A percentile compares a stretch with the other conserved stretches of the same genome.
Conservation (phyloP, 2,888 invertebrate genomes). For the Artemia sinica region DNA sequence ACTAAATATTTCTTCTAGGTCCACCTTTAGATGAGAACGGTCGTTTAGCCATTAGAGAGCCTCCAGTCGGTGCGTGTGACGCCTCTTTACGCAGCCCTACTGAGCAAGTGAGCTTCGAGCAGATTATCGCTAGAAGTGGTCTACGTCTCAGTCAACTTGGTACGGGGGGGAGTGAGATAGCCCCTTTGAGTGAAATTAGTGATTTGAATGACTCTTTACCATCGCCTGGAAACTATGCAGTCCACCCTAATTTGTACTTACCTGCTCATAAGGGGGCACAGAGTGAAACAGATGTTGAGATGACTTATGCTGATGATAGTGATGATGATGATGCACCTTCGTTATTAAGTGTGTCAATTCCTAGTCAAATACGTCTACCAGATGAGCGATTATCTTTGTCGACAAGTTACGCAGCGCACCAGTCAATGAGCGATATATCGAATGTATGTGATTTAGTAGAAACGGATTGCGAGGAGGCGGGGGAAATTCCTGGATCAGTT, state of each 20-base stretch:
- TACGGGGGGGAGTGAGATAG: constrained; percentile 12
- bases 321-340: constrained; percentile 24
- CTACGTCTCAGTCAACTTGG: constrained; percentile 29
- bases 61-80: constrained; percentile 47
- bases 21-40: constrained; percentile 18
- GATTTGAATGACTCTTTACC: constrained; percentile 21
- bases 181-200: constrained; percentile 17
- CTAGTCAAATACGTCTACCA: constrained; percentile 20
- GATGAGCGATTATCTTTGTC: constrained; percentile 54
- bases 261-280: constrained; percentile 40
- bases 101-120: constrained; percentile 34
- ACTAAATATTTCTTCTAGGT: neutral
- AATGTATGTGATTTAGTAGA: constrained; percentile 77
- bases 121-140: constrained; percentile 24
- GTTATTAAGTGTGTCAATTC: constrained; percentile 20
- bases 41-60: constrained; percentile 41
- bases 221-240: constrained; percentile 45
- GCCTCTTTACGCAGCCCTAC: constrained; percentile 35
- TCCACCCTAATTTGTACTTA: constrained; percentile 67
- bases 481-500: neutral
- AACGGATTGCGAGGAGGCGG: constrained; percentile 39
- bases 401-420: constrained; percentile 41
- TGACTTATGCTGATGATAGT: constrained; percentile 32
- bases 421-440: constrained; percentile 64
- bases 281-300: constrained; percentile 32